Base-by-base conservation (phyloP, 2,888 invertebrate genomes). In the Parnassius mnemosyne region DNA sequence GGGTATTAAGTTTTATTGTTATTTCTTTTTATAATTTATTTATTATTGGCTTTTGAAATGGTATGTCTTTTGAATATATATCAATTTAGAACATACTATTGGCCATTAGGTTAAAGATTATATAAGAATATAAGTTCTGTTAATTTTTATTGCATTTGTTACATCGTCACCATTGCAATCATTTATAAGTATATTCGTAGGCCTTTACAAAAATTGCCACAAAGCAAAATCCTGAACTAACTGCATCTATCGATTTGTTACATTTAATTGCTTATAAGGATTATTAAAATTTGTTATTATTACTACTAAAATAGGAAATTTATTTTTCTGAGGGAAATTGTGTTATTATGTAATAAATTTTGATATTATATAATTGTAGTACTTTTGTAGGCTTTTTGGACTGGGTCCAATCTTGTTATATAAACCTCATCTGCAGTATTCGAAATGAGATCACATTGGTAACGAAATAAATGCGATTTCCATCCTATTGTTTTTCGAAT, bases 351-450 rank as follows among this genome's bases (percentile, higher is more conserved):
- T 58, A 63, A 63, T 58, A 59, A 54, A 46, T 25, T 43, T 47
- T 56, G 47, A 47, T 52, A 52, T 59, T 63, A 63, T 56, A 52
- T 56, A 63, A 63, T 59, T 13, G 47, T 43, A 54, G 44, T 44
- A 53, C 59, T 70, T 69, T 16, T 16, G 16, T 16, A 16, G 16
- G 16, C 16, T 16, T 16, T 16, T 74, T 75, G 75, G 75, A 69
- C 51, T 63, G 54, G 66, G 57, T 74, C 75, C 75, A 75, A 73
- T 53, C 64, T 59, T 66, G 74, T 75, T 75, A 75, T 69, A 71
- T 75, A 75, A 63, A 75, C 72, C 67, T 70, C 67, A 72, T 72
- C 73, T 72, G 74, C 74, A 74, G 70, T 74, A 68, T 65, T 62
- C 61, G 58, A 57, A 57, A 57, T 53, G 55, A 59, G 41, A 56